These are phyloP conservation scores for Platycnemis pennipes DNA, from an alignment of 2,888 invertebrate genomes.

Conservation along the genomic window DNA sequence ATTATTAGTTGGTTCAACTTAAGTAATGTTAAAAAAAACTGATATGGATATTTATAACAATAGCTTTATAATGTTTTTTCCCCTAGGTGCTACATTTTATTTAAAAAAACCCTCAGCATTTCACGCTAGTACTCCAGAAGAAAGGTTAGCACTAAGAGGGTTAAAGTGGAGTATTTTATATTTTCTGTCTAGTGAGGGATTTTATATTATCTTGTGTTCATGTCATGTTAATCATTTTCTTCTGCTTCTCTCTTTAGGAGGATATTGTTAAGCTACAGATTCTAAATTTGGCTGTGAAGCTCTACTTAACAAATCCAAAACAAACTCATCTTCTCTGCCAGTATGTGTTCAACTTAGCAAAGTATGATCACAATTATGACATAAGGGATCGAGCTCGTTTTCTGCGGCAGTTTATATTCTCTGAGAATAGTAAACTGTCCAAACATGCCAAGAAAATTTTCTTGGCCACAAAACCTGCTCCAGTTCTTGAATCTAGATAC, in stretches of 20 bases:
- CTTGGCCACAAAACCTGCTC: constrained; percentile 95
- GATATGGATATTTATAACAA: too few species aligned
- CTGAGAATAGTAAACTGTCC: constrained; percentile 82
- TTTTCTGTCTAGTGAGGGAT: background rate
- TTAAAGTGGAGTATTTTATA: background rate
- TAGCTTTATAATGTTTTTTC: too few species aligned
- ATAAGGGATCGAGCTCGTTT: constrained; percentile 97
- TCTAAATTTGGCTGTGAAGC: constrained; percentile 95
- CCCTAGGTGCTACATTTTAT: background rate
- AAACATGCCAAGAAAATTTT: constrained; percentile 91
- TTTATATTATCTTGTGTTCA: background rate
- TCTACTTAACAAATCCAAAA: constrained; percentile 92
- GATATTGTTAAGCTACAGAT: constrained; percentile 98
- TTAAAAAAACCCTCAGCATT: background rate
- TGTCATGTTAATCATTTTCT: background rate
- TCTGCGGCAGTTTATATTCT: constrained; percentile 89
- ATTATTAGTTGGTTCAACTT: too few species aligned
- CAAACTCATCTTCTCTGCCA: constrained; percentile 93
- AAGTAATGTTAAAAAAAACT: too few species aligned
- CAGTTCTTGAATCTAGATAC: constrained; percentile 91
- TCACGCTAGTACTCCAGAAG: too few species aligned
- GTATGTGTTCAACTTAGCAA: constrained; percentile 96
- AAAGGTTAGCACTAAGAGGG: too few species aligned
- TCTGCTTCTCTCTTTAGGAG: constrained; percentile 82
- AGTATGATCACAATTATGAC: constrained; percentile 98